Conservation (phyloP, 2,888 invertebrate genomes). For the Tethea ocularis region DNA sequence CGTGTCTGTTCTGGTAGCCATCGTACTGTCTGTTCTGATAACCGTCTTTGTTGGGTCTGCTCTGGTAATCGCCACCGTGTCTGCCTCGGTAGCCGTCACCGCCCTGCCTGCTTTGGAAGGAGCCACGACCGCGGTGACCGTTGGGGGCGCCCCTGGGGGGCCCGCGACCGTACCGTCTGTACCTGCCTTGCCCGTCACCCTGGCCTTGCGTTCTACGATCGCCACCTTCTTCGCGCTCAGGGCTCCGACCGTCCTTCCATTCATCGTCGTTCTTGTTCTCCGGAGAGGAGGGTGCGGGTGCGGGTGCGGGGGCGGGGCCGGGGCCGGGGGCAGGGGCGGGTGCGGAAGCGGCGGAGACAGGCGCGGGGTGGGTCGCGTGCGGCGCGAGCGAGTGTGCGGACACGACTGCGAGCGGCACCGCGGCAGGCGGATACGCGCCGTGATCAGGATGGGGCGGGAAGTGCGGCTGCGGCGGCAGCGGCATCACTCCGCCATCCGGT, state of each 20-base stretch:
- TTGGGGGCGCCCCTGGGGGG: constrained; percentile 66
- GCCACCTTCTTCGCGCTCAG: constrained; percentile 61
- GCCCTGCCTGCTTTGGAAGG: constrained; percentile 59
- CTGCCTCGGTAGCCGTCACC: constrained; percentile 63
- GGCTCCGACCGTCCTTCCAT: constrained; percentile 63
- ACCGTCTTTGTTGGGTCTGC: constrained; percentile 59
- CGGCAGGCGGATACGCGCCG: constrained; percentile 33
- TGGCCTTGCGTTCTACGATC: constrained; percentile 70
- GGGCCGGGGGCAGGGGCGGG: constrained; percentile 35
- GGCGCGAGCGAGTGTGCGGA: constrained; percentile 35
- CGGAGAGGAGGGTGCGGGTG: constrained; percentile 39
- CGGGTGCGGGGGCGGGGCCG: constrained; percentile 26
- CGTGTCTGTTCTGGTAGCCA: constrained; percentile 64
- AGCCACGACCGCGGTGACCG: constrained; percentile 71
- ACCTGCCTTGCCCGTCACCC: constrained; percentile 71
- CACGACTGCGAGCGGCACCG: constrained; percentile 22
- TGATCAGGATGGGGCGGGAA: constrained; percentile 67
- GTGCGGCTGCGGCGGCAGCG: constrained; percentile 81
- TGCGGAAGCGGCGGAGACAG: constrained; percentile 25
- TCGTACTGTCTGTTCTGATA: constrained; percentile 66
- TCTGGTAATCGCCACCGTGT: constrained; percentile 61
- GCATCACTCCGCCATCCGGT: constrained; percentile 81
- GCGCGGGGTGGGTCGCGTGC: constrained; percentile 42
- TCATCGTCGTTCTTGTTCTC: constrained; percentile 60
- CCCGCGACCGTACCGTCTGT: constrained; percentile 65